Evolutionary conservation across 2,888 invertebrate species (phyloP), one percentile per base, ranked within the genome.

Genomic region (Hypomecis atomaria): DNA sequence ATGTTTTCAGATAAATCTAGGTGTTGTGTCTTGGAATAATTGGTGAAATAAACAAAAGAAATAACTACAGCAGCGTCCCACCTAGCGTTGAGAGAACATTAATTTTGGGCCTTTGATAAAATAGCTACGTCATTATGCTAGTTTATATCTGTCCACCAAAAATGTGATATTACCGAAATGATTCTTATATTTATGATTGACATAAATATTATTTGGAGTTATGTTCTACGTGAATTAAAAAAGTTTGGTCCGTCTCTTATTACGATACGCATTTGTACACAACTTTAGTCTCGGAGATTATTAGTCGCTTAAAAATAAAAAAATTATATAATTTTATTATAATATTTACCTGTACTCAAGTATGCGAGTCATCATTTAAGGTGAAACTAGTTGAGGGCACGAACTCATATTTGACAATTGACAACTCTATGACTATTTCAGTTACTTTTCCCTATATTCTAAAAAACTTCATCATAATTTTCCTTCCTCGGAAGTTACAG

Each of bases 1-100:
- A 9, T 42, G 44, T 62, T 58, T 36, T 9, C 40, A 42, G n/a
- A 54, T 58, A 58, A 53, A 45, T 48, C 7, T 53, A 43, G 53
- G 53, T 52, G 48, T 53, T 53, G 40, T 62, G 40, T 62, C 58
- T 44, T 52, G 42, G 53, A 58, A 53, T 55, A 52, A 53, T 45
- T 43, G 50, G 34, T 40, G 45, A 57, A 40, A 42, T 55, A 61
- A 61, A 61, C 55, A 61, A 23, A 1, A 23, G 23, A 23, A 23
- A n/a, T n/a, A n/a, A 44, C 43, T 40, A 6, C 10, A 45, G 43
- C 8, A 36, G 9, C 43, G 8, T n/a, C 10, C 5, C 7, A 40
- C 7, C 40, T 49, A n/a, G 43, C 4, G n/a, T 23, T 23, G 6
- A 10, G 43, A 11, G n/a, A n/a, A 43, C 11, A 43, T n/a, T n/a